Base-by-base conservation (phyloP, 2,113 vertebrate species). In the Catharus minimus region DNA sequence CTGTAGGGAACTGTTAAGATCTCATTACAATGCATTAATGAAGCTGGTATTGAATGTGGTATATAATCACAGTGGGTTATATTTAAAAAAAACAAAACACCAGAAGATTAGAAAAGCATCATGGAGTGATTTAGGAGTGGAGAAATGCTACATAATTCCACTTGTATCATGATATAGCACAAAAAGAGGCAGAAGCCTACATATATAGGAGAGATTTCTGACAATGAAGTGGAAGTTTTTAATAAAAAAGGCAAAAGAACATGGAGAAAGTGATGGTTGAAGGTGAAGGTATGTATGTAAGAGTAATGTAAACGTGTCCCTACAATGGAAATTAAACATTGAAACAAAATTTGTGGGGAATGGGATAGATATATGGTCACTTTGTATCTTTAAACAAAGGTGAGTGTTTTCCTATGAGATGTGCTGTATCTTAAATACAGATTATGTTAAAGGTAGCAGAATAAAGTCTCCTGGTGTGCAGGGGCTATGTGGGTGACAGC, bases 21-120 rank as follows among this genome's bases (percentile, higher is more conserved):
- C 68, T 71, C 22, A 6, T 58, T 73, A 47, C n/a, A 15, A 47
- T 36, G 32, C 22, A 19, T 77, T 94, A 82, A 33, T 73, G 47
- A 85, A 47, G 39, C 50, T 33, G 6, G 8, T 62, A 36, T 52
- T 86, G 43, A 50, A 62, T 30, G 27, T 24, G 39, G 5, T 39
- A 11, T 38, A 15, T 67, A 83, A 77, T 81, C 57, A 19, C 53
- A 53, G 22, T 33, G 64, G 36, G 8, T 81, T 78, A 24, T 43
- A 17, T 26, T 65, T 1, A 1, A 28, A 41, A 53, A 38, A 64
- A 60, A 44, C 43, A 7, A 23, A 2, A 0, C 22, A 6, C 7
- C n/a, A n/a, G 14, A 81, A 81, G 23, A 36, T 83, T 55, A 86
- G 61, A 32, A 57, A 57, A 52, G 53, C 75, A 18, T 22, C 15